Evolutionary conservation across 2,888 invertebrate species (phyloP).

Genomic region (Leistus spinibarbis): DNA sequence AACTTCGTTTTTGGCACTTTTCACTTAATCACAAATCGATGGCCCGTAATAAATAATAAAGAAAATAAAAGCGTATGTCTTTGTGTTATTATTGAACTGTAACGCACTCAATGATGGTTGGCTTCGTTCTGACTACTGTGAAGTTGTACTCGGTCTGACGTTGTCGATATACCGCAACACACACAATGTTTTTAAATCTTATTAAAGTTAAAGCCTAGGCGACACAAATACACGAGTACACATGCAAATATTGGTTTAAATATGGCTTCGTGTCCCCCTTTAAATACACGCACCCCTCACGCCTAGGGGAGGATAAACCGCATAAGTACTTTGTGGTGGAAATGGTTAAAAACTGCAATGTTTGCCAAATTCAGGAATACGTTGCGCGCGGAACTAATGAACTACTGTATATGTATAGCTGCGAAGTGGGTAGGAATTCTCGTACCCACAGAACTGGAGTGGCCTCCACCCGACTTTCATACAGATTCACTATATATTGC

Average conservation of each 20-base stretch:
- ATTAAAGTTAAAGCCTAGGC: slow-evolving; percentile 8
- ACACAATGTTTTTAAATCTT: slow-evolving; percentile 28
- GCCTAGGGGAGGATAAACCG: not conserved
- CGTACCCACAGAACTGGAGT: not conserved
- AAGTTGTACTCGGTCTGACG: not conserved
- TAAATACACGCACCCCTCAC: not conserved
- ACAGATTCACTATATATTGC: too few species aligned
- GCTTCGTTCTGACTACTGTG: slow-evolving; percentile 1
- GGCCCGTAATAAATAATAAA: slow-evolving; percentile 15
- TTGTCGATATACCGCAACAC: slow-evolving; percentile 12
- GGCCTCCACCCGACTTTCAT: too few species aligned
- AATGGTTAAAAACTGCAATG: not conserved
- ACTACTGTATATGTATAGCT: not conserved
- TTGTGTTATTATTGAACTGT: not conserved
- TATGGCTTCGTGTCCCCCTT: slow-evolving; percentile 26
- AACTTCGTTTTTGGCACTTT: not conserved
- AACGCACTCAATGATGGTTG: slow-evolving; percentile 8
- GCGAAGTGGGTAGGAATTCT: not conserved
- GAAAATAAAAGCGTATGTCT: slow-evolving; percentile 1
- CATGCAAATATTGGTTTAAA: slow-evolving; percentile 12
- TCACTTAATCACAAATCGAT: not conserved
- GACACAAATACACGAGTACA: not conserved
- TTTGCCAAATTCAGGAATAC: not conserved
- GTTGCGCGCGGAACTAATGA: not conserved
- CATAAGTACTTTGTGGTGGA: not conserved